Evolutionary conservation across 2,113 vertebrate species (phyloP).

Genomic region (Ginglymostoma cirratum): DNA sequence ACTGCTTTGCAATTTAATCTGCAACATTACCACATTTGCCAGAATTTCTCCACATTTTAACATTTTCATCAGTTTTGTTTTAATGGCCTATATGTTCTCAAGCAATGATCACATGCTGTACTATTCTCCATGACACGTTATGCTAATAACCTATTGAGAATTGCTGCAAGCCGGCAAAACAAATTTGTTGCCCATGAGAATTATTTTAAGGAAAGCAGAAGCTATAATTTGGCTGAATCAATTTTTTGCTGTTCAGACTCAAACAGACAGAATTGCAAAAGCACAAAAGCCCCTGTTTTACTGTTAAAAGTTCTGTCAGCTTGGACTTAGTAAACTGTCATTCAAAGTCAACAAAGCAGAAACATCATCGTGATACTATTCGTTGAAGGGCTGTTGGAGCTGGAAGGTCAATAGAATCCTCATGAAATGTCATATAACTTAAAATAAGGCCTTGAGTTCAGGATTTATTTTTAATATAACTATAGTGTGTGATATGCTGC

Average conservation of each 20-base stretch:
- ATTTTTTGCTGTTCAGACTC: neutral
- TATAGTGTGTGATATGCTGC: neutral
- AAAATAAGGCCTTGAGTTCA: constrained; percentile 3
- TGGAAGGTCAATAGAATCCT: constrained; percentile 16
- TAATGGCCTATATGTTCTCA: neutral
- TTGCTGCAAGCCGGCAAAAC: neutral
- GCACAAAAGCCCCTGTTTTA: constrained; percentile 35
- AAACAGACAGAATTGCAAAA: constrained; percentile 16
- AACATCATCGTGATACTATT: neutral
- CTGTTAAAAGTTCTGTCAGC: constrained; percentile 12
- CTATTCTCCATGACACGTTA: neutral
- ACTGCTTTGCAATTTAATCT: neutral
- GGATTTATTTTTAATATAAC: neutral
- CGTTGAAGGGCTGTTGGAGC: neutral
- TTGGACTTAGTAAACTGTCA: constrained; percentile 1
- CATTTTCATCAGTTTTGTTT: neutral
- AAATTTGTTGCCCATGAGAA: neutral
- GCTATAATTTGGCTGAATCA: neutral
- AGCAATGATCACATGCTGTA: neutral
- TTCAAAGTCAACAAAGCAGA: constrained; percentile 28
- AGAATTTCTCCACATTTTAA: neutral
- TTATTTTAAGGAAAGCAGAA: neutral
- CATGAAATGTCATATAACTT: constrained; percentile 15
- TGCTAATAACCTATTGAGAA: neutral
- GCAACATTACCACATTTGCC: neutral